Evolutionary conservation across 2,797 vertebrate genomes (phyloP).

Genomic region (Bradypodion ventrale): DNA sequence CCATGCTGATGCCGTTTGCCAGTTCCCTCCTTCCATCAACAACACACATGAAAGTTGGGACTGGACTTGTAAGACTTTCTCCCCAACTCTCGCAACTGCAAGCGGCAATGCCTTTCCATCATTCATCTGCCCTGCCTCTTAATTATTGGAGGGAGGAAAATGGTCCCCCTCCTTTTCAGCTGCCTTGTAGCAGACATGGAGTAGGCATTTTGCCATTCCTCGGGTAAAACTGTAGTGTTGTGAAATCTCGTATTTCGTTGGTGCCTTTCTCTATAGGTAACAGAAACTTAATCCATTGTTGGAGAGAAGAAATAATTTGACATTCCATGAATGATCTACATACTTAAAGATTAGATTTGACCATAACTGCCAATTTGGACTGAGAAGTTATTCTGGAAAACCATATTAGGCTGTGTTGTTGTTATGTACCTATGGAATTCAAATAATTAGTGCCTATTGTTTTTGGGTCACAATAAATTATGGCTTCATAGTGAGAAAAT

Average conservation of each 20-base stretch:
- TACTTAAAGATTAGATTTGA: constrained; percentile 25
- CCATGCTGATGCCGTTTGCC: too few relatives aligned
- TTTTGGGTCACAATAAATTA: constrained; percentile 71
- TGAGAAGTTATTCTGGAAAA: constrained; percentile 13
- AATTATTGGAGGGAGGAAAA: too few relatives aligned
- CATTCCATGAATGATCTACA: constrained; percentile 12
- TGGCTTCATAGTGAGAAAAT: constrained; percentile 63
- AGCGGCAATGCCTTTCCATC: too few relatives aligned
- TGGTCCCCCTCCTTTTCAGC: too few relatives aligned
- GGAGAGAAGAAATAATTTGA: constrained; percentile 5
- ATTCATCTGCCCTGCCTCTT: too few relatives aligned
- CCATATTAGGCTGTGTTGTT: neutral
- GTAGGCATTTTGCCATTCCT: too few relatives aligned
- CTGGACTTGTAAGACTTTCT: too few relatives aligned
- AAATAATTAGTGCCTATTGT: constrained; percentile 62
- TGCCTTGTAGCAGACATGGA: too few relatives aligned
- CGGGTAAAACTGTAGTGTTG: neutral
- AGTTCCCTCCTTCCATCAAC: too few relatives aligned
- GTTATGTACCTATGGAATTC: constrained; percentile 44
- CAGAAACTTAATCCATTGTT: neutral
- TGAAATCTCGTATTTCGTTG: neutral
- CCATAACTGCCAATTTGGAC: constrained; percentile 8
- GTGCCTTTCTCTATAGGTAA: neutral
- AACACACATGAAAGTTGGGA: too few relatives aligned
- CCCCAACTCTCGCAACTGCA: too few relatives aligned